Percentiles rank a stretch among this genome's conserved stretches.
phyloP scores from a whole-genome alignment of 2,888 invertebrate genomes.

The Tachina fera region DNA sequence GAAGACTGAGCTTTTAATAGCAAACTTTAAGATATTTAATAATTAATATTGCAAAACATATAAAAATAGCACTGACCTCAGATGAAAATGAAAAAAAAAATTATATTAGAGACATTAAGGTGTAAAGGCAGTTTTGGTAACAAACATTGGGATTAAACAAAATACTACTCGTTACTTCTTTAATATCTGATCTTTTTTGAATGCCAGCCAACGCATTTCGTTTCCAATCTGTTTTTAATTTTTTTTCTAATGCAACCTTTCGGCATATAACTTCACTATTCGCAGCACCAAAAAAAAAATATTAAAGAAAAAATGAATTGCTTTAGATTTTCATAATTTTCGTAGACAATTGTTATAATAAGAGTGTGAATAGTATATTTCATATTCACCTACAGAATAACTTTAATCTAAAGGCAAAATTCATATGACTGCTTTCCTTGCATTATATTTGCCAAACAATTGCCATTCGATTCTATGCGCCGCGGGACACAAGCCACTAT shows the following conservation, averaged over 20 bases:
- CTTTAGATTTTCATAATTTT: constrained; percentile 69
- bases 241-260: constrained; percentile 39
- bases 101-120: too few relatives aligned
- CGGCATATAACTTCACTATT: constrained; percentile 58
- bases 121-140: too few relatives aligned
- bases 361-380: constrained; percentile 70
- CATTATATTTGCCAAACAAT: constrained; percentile 40
- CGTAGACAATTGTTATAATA: constrained; percentile 67
- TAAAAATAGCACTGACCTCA: too few relatives aligned
- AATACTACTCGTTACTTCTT: not conserved
- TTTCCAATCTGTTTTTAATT: not conserved
- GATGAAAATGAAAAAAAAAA: too few relatives aligned
- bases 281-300: not conserved
- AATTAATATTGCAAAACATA: too few relatives aligned
- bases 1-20: too few relatives aligned
- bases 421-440: constrained; percentile 40
- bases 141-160: too few relatives aligned
- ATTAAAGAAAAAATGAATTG: constrained; percentile 22
- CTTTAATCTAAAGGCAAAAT: constrained; percentile 16
- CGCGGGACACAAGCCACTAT: constrained; percentile 50
- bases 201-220: constrained; percentile 47
- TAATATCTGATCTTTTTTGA: not conserved
- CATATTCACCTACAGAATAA: constrained; percentile 53
- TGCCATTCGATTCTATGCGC: constrained; percentile 52
- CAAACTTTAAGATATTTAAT: too few relatives aligned